phyloP scores from a whole-genome alignment of 1,140 invertebrate genomes.

The Carposina sasakii region DNA sequence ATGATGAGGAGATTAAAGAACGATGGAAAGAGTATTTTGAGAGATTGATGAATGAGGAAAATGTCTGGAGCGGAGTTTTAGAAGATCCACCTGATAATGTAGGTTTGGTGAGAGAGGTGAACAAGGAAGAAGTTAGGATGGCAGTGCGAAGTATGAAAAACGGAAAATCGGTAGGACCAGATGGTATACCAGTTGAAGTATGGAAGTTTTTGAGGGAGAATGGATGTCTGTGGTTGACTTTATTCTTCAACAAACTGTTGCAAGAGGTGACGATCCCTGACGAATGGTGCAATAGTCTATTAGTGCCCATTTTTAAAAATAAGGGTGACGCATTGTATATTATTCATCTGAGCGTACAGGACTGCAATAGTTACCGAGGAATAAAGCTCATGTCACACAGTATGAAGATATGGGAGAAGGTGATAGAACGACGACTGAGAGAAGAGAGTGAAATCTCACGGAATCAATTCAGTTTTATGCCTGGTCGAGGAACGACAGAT shows the following conservation, averaged over 20 bases:
- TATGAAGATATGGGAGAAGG: constrained; percentile 22
- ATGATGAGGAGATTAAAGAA: neutral
- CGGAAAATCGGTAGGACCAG: constrained; percentile 19
- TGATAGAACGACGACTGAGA: constrained; percentile 10
- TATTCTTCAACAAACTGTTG: constrained; percentile 29
- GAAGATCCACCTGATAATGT: neutral
- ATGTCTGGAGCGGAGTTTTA: constrained; percentile 5
- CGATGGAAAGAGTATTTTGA: neutral
- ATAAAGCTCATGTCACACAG: constrained; percentile 29
- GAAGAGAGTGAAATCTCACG: neutral
- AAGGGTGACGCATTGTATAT: no score
- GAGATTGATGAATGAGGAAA: constrained; percentile 1
- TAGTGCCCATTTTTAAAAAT: constrained; percentile 24
- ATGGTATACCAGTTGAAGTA: constrained; percentile 26
- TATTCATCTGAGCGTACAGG: no score
- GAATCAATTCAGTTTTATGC: constrained; percentile 1
- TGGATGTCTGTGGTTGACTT: constrained; percentile 22
- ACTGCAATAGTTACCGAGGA: constrained; percentile 18
- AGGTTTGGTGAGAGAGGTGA: constrained; percentile 17
- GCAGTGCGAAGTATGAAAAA: constrained; percentile 22
- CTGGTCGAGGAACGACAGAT: neutral
- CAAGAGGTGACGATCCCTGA: constrained; percentile 23
- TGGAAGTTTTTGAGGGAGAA: constrained; percentile 20
- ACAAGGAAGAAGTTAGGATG: constrained; percentile 10
- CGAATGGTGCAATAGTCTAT: constrained; percentile 18